Evolutionary conservation across 2,888 invertebrate species (phyloP).

Genomic region (Dexiosoma caninum): DNA sequence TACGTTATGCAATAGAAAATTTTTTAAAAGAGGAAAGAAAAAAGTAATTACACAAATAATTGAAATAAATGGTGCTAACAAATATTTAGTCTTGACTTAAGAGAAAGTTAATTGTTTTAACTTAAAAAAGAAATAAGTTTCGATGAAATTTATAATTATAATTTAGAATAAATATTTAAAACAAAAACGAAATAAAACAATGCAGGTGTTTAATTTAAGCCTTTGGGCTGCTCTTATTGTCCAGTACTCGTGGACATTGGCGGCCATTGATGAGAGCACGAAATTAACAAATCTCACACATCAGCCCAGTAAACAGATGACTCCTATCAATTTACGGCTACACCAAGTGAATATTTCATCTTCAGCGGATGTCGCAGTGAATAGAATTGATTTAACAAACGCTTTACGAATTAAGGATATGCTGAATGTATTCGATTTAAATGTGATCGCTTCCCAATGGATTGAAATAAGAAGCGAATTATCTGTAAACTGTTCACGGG

Average conservation of each 20-base stretch:
- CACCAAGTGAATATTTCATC: background rate
- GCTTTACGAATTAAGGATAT: slow-evolving; percentile 73
- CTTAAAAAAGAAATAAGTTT: slow-evolving; percentile 19
- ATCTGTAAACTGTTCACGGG: slow-evolving; percentile 73
- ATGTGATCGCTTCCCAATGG: slow-evolving; percentile 73
- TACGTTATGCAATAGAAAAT: slow-evolving; percentile 44
- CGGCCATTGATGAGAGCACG: slow-evolving; percentile 70
- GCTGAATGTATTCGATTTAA: slow-evolving; percentile 75
- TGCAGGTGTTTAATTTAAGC: slow-evolving; percentile 39
- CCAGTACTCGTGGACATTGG: slow-evolving; percentile 42
- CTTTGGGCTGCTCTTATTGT: slow-evolving; percentile 57
- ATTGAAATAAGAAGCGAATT: slow-evolving; percentile 66
- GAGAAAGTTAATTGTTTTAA: slow-evolving; percentile 58
- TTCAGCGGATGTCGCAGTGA: background rate
- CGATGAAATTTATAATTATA: background rate
- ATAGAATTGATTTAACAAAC: slow-evolving; percentile 68
- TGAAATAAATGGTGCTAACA: slow-evolving; percentile 32
- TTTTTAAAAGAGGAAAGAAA: background rate
- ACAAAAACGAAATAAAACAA: slow-evolving; percentile 17
- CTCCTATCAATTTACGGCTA: slow-evolving; percentile 67
- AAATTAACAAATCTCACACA: slow-evolving; percentile 55
- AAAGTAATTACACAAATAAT: slow-evolving; percentile 4
- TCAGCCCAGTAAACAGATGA: slow-evolving; percentile 64
- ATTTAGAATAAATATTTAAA: background rate
- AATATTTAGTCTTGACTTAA: slow-evolving; percentile 40